These are phyloP conservation scores for Mustela lutreola DNA, from an alignment of 2,113 vertebrate genomes.

Conservation along the genomic window DNA sequence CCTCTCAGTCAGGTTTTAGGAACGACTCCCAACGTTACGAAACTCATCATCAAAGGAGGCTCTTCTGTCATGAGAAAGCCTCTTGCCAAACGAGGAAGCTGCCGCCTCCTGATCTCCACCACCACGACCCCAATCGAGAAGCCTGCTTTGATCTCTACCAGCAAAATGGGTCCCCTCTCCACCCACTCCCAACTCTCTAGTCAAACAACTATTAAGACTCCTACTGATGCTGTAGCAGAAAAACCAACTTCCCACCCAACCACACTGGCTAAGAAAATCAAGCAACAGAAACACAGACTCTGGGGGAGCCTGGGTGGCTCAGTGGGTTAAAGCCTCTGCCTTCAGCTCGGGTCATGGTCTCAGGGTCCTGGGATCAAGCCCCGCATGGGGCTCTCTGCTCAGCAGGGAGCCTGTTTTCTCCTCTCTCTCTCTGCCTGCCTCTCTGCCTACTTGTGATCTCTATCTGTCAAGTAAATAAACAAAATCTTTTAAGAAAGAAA, in stretches of 20 bases:
- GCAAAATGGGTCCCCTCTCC: background rate
- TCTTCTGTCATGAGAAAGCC: background rate
- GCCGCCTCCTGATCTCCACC: background rate
- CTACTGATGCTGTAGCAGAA: background rate
- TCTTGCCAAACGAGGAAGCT: background rate
- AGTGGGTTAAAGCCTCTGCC: too few species aligned
- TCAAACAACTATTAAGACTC: background rate
- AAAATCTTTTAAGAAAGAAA: too few species aligned
- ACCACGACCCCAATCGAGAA: background rate
- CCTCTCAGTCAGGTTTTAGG: background rate
- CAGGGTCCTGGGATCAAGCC: too few species aligned
- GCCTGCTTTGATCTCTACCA: background rate
- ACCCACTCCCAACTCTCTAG: too few species aligned
- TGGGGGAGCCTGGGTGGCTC: background rate
- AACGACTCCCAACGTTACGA: background rate
- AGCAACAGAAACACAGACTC: background rate
- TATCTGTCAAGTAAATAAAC: too few species aligned
- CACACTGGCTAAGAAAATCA: background rate
- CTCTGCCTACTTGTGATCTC: too few species aligned
- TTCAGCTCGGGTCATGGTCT: too few species aligned
- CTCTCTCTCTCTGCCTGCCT: too few species aligned
- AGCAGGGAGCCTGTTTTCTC: too few species aligned
- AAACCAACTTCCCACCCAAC: background rate
- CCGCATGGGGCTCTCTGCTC: too few species aligned
- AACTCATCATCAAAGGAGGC: background rate